Percentiles rank a stretch among this genome's conserved stretches.
These are phyloP conservation scores for Trypoxylus dichotomus DNA, from an alignment of 1,140 invertebrate genomes.

Conservation along the genomic window DNA sequence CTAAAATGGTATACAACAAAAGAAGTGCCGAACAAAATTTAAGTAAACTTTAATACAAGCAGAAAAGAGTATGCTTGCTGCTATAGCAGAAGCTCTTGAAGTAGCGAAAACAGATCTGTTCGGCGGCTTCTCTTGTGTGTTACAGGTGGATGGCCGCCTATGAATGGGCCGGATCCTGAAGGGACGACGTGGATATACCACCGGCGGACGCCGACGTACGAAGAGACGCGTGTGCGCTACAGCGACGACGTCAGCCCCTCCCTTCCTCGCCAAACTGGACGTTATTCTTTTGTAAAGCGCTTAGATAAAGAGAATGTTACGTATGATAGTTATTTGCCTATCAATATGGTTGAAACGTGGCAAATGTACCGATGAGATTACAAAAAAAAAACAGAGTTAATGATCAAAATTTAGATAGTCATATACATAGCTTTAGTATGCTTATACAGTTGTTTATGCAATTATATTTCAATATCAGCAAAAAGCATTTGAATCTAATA, in stretches of 20 bases:
- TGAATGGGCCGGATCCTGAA: constrained; percentile 17
- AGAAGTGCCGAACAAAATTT: not conserved
- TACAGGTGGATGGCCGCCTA: constrained; percentile 19
- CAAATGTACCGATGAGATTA: not conserved
- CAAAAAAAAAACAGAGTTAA: not conserved
- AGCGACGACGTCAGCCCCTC: not conserved
- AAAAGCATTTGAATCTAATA: too few relatives aligned
- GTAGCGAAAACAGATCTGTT: not conserved
- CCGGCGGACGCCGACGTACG: constrained; percentile 2
- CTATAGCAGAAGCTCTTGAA: not conserved
- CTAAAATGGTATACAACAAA: not conserved
- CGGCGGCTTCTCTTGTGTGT: not conserved
- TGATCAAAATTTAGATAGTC: too few relatives aligned
- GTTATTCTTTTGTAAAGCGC: not conserved
- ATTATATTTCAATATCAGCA: too few relatives aligned
- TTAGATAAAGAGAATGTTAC: not conserved
- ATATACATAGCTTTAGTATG: too few relatives aligned
- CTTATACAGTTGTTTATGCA: too few relatives aligned
- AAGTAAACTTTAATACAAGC: not conserved
- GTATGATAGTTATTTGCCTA: not conserved
- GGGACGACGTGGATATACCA: constrained; percentile 15
- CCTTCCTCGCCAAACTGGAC: not conserved
- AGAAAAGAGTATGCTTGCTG: not conserved
- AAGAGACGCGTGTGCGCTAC: constrained; percentile 2
- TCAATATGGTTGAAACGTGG: not conserved